Conservation (phyloP, 2,888 invertebrate species). For the Graphium colonna region DNA sequence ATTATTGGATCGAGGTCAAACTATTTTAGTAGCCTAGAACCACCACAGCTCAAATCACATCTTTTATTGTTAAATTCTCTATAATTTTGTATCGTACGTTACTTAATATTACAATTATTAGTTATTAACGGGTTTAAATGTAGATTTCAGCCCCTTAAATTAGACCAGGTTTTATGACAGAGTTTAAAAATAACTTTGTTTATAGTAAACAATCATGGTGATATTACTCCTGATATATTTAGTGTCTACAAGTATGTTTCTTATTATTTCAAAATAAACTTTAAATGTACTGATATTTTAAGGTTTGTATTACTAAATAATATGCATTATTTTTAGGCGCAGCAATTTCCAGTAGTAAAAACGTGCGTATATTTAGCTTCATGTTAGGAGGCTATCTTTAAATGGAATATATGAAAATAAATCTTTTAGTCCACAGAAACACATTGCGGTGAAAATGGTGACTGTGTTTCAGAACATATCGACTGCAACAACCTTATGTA, state of each 20-base stretch:
- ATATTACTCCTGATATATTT: not conserved
- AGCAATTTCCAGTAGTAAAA: not conserved
- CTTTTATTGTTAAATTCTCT: not conserved
- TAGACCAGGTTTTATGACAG: no score
- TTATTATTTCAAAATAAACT: not conserved
- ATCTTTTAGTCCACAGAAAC: conserved; percentile 3
- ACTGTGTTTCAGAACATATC: conserved; percentile 7
- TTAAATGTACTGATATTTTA: not conserved
- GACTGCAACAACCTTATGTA: conserved; percentile 17
- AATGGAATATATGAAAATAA: not conserved
- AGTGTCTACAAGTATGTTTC: conserved; percentile 1
- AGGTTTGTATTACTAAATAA: not conserved
- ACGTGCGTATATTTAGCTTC: conserved; percentile 9
- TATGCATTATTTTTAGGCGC: conserved; percentile 6
- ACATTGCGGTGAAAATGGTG: conserved; percentile 12
- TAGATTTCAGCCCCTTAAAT: no score
- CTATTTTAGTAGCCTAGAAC: conserved; percentile 23
- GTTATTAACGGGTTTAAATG: no score
- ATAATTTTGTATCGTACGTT: not conserved
- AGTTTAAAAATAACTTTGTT: no score
- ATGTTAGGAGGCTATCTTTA: not conserved
- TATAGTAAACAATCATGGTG: not conserved
- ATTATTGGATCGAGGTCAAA: conserved; percentile 25
- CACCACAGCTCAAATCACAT: conserved; percentile 10
- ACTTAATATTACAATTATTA: not conserved